Evolutionary conservation across 2,113 vertebrate species (phyloP).

Genomic region (Misgurnus anguillicaudatus): DNA sequence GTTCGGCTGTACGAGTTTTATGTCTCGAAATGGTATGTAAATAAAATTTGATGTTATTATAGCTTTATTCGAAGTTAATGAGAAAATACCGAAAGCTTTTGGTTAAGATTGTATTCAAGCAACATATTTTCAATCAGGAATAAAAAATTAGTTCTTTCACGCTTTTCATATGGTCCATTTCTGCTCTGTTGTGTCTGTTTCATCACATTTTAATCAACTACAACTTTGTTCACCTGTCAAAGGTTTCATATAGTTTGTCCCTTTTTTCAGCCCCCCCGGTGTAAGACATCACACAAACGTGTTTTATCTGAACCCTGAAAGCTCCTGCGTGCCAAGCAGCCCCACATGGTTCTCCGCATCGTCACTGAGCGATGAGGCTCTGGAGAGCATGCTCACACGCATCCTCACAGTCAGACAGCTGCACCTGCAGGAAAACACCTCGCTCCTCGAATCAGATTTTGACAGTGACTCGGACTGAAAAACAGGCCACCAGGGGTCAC

Average conservation of each 20-base stretch:
- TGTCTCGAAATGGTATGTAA: slow-evolving; percentile 88
- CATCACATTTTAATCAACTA: background rate
- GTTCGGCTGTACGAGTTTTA: slow-evolving; percentile 98
- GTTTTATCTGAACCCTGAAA: slow-evolving; percentile 95
- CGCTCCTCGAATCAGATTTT: background rate
- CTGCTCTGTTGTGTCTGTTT: too few species aligned
- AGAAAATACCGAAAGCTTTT: background rate
- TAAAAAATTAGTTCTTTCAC: too few species aligned
- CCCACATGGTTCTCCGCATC: slow-evolving; percentile 95
- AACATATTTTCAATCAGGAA: too few species aligned
- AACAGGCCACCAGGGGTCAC: background rate
- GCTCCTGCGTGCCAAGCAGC: slow-evolving; percentile 94
- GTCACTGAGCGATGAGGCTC: slow-evolving; percentile 84
- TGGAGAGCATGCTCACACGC: slow-evolving; percentile 93
- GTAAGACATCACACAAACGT: slow-evolving; percentile 93
- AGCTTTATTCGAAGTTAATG: background rate
- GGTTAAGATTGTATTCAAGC: background rate
- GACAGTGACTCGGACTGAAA: slow-evolving; percentile 40
- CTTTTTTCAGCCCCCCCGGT: slow-evolving; percentile 82
- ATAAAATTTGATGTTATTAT: background rate
- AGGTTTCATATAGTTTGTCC: background rate
- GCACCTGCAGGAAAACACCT: slow-evolving; percentile 78
- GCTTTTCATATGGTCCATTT: too few species aligned
- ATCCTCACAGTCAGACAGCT: slow-evolving; percentile 93
- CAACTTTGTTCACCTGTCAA: background rate